Conservation (phyloP, 2,797 vertebrate genomes). For the Prunella strophiata region DNA sequence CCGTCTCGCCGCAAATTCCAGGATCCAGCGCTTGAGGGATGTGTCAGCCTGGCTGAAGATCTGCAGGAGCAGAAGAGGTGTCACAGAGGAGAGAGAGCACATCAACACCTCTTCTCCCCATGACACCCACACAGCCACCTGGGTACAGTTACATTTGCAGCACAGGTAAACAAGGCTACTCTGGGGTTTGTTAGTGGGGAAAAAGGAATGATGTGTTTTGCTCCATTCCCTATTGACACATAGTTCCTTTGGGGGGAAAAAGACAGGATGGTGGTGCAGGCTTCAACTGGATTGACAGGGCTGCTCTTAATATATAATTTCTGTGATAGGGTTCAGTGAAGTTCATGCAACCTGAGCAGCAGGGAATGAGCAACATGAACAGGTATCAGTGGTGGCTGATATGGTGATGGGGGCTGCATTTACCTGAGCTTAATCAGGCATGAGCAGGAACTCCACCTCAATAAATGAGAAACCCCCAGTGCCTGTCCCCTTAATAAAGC, state of each 20-base stretch:
- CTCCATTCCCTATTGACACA: neutral
- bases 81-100: neutral
- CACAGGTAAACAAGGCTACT: neutral
- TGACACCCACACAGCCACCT: neutral
- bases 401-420: neutral
- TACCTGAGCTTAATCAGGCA: neutral
- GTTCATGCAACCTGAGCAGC: neutral
- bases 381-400: no score
- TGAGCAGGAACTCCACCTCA: neutral
- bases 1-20: slow-evolving; percentile 92
- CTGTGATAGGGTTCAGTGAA: neutral
- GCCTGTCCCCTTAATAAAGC: neutral
- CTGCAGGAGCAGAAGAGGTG: slow-evolving; percentile 65
- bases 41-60: slow-evolving; percentile 96
- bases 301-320: neutral
- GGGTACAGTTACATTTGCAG: neutral
- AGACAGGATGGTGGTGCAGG: neutral
- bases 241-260: neutral
- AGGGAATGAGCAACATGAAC: neutral
- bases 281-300: neutral
- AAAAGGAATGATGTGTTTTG: rapidly evolving
- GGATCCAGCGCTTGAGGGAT: slow-evolving; percentile 90
- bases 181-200: neutral
- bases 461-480: neutral
- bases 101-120: neutral